These are phyloP conservation scores for Eustalomyia histrio DNA, from an alignment of 2,888 invertebrate genomes.

Conservation along the genomic window DNA sequence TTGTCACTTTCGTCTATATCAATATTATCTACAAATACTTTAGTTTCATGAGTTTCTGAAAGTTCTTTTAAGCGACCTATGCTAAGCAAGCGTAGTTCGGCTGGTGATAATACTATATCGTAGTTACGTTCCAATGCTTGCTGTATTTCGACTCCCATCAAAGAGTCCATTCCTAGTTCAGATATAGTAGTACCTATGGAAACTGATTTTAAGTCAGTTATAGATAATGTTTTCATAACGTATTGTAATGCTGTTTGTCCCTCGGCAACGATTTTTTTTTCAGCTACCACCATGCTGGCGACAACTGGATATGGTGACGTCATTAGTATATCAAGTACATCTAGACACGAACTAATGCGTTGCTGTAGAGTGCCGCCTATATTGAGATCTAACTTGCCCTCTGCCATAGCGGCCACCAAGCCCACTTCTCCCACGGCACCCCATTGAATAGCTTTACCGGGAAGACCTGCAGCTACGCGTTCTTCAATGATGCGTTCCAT, in stretches of 20 bases:
- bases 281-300: slow-evolving; percentile 92
- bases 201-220: slow-evolving; percentile 85
- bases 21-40: not conserved
- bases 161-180: slow-evolving; percentile 97
- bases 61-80: slow-evolving; percentile 81
- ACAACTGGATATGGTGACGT: slow-evolving; percentile 86
- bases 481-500: slow-evolving; percentile 82
- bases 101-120: slow-evolving; percentile 91
- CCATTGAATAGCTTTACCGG: slow-evolving; percentile 94
- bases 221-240: slow-evolving; percentile 85
- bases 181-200: slow-evolving; percentile 88
- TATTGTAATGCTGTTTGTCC: slow-evolving; percentile 86
- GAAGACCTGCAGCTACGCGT: slow-evolving; percentile 85
- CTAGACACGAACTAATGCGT: slow-evolving; percentile 89
- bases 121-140: slow-evolving; percentile 94
- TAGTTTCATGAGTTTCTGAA: slow-evolving; percentile 14
- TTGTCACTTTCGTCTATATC: not conserved
- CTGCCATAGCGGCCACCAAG: slow-evolving; percentile 87
- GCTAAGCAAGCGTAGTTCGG: slow-evolving; percentile 90
- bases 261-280: slow-evolving; percentile 85
- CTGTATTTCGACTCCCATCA: slow-evolving; percentile 88
- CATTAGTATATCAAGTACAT: slow-evolving; percentile 87
- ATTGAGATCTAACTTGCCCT: slow-evolving; percentile 84
- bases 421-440: slow-evolving; percentile 95
- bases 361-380: slow-evolving; percentile 92